A percentile compares a stretch with the other conserved stretches of the same genome.
Conservation (phyloP, 2,797 vertebrate species). For the Gymnoscopelus braueri region DNA sequence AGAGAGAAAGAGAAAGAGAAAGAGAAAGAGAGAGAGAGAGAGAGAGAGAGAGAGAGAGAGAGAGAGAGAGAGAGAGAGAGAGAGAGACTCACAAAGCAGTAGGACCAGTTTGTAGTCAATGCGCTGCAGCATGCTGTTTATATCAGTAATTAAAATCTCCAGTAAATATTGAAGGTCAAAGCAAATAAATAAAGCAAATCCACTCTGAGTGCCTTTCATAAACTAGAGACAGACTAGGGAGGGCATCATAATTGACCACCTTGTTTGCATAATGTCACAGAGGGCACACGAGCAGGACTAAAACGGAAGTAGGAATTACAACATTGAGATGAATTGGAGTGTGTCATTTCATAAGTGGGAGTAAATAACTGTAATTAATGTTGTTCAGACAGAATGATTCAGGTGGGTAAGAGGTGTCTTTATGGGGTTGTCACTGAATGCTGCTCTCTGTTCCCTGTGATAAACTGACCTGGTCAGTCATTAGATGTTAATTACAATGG, state of each 20-base stretch:
- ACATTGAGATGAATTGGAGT: background rate
- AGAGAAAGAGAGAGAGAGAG: too few relatives aligned
- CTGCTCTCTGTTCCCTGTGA: background rate
- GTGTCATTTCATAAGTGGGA: background rate
- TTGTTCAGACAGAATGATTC: constrained; percentile 7
- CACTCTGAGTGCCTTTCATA: constrained; percentile 61
- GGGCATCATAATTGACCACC: constrained; percentile 39
- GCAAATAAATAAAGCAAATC: constrained; percentile 72
- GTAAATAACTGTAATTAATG: constrained; percentile 1
- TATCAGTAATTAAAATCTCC: constrained; percentile 66
- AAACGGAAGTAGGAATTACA: background rate
- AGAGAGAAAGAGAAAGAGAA: too few relatives aligned
- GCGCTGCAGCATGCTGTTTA: constrained; percentile 48
- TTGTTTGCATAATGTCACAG: constrained; percentile 46
- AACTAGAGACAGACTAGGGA: constrained; percentile 38
- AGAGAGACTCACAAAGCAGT: background rate
- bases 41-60: background rate
- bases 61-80: constrained; percentile 4
- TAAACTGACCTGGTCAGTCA: constrained; percentile 26
- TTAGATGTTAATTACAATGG: constrained; percentile 45
- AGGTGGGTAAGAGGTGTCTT: background rate
- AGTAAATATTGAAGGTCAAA: constrained; percentile 59
- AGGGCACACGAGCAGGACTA: constrained; percentile 22
- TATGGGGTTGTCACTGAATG: background rate
- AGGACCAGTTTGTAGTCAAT: constrained; percentile 28